Base-by-base conservation (phyloP, 2,797 vertebrate species). In the Trachops cirrhosus region DNA sequence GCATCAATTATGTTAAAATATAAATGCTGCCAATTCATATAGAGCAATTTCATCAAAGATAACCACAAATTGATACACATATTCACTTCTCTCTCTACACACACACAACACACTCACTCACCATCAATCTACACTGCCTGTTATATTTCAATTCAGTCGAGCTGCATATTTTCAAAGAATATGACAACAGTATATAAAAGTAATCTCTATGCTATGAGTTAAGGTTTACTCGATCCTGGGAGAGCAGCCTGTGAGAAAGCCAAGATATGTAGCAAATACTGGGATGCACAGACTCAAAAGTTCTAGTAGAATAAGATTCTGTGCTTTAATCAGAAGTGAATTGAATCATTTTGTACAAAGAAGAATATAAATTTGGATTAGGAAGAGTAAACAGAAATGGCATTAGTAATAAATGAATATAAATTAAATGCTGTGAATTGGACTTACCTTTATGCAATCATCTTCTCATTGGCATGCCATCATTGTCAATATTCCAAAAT, bases 1-100 rank as follows among this genome's bases (percentile, higher is more conserved):
- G 64, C 91, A n/a, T 84, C 80, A 89, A 62, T 83, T 50, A 86
- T 77, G 75, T 79, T 70, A 88, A 94, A 93, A 75, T 71, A 59
- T 48, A 96, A 95, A 93, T 41, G 21, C 19, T 96, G 24, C 21
- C 67, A 90, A 87, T 94, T 96, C 86, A 80, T 71, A 67, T 39
- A 37, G 86, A 91, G 83, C 39, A 79, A 57, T 70, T 91, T 92
- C 39, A 86, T 19, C 22, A 16, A 32, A 7, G 37, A 62, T 41
- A 93, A 88, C 75, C 19, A 48, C 9, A 89, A 75, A 26, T 19
- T 86, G 29, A 89, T 48, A 94, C 1, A 87, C 34, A 78, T 9
- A 79, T 48, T 85, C 73, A n/a, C n/a, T 64, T 89, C n/a, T 54
- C 21, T 32, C 1, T 70, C 67, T 29, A 14, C 2, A 26, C 24